Base-by-base conservation (phyloP, 2,113 vertebrate genomes). In the Rattus rattus region DNA sequence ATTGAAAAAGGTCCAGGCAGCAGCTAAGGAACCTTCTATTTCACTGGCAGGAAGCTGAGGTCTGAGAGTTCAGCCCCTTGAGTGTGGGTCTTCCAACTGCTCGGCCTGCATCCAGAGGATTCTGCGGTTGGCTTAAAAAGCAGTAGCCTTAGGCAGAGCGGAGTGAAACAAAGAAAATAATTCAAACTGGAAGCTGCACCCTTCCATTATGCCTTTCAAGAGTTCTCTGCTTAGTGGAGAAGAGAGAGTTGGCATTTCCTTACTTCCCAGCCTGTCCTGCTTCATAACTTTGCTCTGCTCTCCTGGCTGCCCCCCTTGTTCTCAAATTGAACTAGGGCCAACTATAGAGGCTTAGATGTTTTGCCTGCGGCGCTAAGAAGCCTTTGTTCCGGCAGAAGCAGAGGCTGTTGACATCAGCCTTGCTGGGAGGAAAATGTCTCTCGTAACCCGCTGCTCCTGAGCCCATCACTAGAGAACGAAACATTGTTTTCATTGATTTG, bases 311-410 rank as follows among this genome's bases (percentile, higher is more conserved):
- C 61, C 49, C 49, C 65, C 59, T 70, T 94, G 73, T 83, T 83
- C 76, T 91, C 39, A 47, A 52, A 19, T 33, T 96, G 96, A 95
- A 93, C 43, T n/a, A 52, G 13, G 63, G 91, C 95, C 97, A 97
- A 1, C 43, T 65, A 7, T 49, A 54, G 95, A 93, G 95, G 87
- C 91, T 90, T 90, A 49, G 56, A 92, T 95, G 89, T 88, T 97
- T 95, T 91, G 69, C 86, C 43, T 43, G 43, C 13, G 11, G 72
- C 19, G 96, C 94, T 95, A 94, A 94, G 89, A 97, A 83, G 94
- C 56, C 84, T 97, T 97, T 98, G 96, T 97, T 96, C 91, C 94
- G 89, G 93, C 86, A 69, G 63, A 95, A 97, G 91, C 91, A 52
- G 28, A 70, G 75, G 22, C 96, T 94, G 97, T 96, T 94, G 96